phyloP scores from a whole-genome alignment of 2,797 vertebrate species.

The Poeciliopsis gracilis region DNA sequence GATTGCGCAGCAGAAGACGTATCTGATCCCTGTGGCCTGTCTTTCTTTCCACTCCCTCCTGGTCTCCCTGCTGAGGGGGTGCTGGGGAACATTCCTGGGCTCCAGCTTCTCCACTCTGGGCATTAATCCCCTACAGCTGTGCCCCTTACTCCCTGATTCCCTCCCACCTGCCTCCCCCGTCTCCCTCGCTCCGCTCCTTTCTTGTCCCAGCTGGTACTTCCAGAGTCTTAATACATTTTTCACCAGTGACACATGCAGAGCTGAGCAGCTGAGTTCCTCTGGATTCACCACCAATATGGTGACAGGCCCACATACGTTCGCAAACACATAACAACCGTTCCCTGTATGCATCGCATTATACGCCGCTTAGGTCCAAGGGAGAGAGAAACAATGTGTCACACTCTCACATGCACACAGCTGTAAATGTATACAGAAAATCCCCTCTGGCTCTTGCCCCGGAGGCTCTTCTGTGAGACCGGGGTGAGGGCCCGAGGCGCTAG shows the following conservation, averaged over 20 bases:
- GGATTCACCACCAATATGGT: slow-evolving; percentile 36
- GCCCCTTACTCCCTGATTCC: slow-evolving; percentile 77
- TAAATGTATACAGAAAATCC: slow-evolving; percentile 60
- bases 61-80: slow-evolving; percentile 68
- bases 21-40: slow-evolving; percentile 60
- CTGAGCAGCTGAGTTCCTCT: slow-evolving; percentile 69
- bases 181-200: slow-evolving; percentile 37
- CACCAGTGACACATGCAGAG: slow-evolving; percentile 93
- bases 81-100: slow-evolving; percentile 90
- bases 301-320: slow-evolving; percentile 38
- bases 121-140: slow-evolving; percentile 99
- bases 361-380: slow-evolving; percentile 38
- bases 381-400: slow-evolving; percentile 43
- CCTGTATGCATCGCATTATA: slow-evolving; percentile 32
- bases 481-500: slow-evolving; percentile 64
- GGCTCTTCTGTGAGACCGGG: slow-evolving; percentile 67
- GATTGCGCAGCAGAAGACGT: slow-evolving; percentile 50
- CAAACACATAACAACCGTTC: slow-evolving; percentile 37
- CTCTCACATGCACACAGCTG: slow-evolving; percentile 44
- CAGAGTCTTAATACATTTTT: slow-evolving; percentile 90
- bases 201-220: slow-evolving; percentile 69
- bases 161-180: slow-evolving; percentile 35
- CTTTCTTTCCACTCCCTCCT: slow-evolving; percentile 57
- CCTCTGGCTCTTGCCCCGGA: slow-evolving; percentile 70
- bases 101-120: slow-evolving; percentile 88